Percentiles rank a stretch among this genome's conserved stretches.
These are phyloP conservation scores for Lethenteron reissneri DNA, from an alignment of 2,113 vertebrate genomes.

Conservation along the genomic window DNA sequence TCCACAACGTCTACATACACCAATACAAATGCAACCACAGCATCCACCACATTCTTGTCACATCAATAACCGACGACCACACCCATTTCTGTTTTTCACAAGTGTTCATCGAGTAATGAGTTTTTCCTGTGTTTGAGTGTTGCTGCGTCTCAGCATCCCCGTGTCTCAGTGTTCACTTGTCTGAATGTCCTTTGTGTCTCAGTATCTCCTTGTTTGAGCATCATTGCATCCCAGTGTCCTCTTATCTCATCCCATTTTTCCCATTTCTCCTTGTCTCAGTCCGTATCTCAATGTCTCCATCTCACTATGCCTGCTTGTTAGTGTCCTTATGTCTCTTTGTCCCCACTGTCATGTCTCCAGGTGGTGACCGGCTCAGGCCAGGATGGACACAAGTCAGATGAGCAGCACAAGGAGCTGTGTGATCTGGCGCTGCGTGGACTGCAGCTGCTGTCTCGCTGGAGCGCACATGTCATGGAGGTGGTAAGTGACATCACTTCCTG, in stretches of 20 bases:
- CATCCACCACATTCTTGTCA: no score
- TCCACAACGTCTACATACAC: no score
- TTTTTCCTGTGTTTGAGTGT: no score
- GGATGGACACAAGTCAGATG: slow-evolving; percentile 95
- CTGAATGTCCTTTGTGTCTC: no score
- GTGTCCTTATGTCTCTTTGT: background rate
- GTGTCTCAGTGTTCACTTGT: no score
- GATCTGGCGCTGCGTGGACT: slow-evolving; percentile 74
- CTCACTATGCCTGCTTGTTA: background rate
- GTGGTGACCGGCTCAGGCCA: slow-evolving; percentile 91
- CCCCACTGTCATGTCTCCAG: slow-evolving; percentile 14
- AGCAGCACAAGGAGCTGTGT: slow-evolving; percentile 86
- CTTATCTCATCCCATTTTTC: background rate
- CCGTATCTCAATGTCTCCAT: background rate
- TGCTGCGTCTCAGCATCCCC: no score
- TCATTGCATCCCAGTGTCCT: background rate
- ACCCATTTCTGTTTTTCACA: no score
- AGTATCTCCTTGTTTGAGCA: background rate
- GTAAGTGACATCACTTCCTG: slow-evolving; percentile 26
- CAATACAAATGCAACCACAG: no score
- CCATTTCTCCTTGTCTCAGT: background rate
- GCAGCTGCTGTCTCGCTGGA: slow-evolving; percentile 96
- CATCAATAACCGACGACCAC: no score
- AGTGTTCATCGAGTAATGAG: no score
- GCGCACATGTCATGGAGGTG: slow-evolving; percentile 97